Evolutionary conservation across 37 sponge, comb jelly and placozoan species (phyloP), one percentile per base, ranked within the genome.

Genomic region (Haliclona indistincta): DNA sequence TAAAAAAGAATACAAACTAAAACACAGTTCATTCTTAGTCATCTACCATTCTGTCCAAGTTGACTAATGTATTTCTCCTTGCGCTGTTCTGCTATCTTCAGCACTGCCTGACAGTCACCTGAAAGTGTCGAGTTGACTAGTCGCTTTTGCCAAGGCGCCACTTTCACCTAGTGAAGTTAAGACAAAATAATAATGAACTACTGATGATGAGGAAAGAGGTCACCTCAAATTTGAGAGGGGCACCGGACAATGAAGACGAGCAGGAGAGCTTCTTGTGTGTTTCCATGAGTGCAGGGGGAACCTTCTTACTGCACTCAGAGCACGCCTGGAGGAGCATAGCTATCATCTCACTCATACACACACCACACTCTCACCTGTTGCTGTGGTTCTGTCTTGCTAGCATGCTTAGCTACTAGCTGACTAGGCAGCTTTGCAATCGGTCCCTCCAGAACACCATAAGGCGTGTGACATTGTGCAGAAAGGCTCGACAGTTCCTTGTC

Each of bases 251-350:
- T 45, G 88, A 85, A 29, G 89, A 72, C 39, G 85, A 67, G 37
- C 94, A 93, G 20, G 84, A 56, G 17, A 74, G 32, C 34, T 73
- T 62, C 55, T 81, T 81, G 72, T 93, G 94, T 17, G 85, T 41
- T 0, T 51, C 63, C 47, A 84, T 43, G 55, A 85, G 75, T 29
- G 35, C 15, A 2, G 64, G 4, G 8, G 86, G 94, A 0, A 88
- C 54, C 69, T 88, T 88, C 66, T 84, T 84, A 75, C 94, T 88
- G 81, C 94, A 93, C 13, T 88, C 73, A 8, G 68, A 35, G 60
- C 94, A 88, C 15, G 34, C 86, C 85, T 23, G 85, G 44, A 74
- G 88, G 20, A 38, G 36, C 23, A 34, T 6, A 60, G 11, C 8
- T 10, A 75, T 3, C 26, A 58, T 17, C 8, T 47, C 13, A 47